A percentile compares a stretch with the other conserved stretches of the same genome.
Evolutionary conservation across 1,140 invertebrate species (phyloP).

Genomic region (Ptiloglossa arizonensis): DNA sequence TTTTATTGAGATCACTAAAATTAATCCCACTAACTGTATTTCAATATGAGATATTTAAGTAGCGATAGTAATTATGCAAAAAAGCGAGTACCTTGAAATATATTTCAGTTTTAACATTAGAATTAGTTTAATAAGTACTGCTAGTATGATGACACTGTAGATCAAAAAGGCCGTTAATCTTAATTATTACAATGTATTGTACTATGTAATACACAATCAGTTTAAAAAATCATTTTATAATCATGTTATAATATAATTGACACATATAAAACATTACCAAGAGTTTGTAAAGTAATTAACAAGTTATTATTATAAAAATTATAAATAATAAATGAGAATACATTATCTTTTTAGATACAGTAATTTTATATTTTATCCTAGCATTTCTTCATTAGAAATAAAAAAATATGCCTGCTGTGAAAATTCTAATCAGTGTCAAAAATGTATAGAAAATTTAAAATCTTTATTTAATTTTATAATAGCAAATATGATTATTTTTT

Average conservation of each 20-base stretch:
- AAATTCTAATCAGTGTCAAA: constrained; percentile 22
- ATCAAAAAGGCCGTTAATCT: constrained; percentile 34
- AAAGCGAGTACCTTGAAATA: constrained; percentile 38
- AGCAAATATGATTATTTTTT: constrained; percentile 14
- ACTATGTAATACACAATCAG: constrained; percentile 47
- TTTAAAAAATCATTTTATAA: constrained; percentile 65
- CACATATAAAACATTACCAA: constrained; percentile 60
- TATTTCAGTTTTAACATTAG: constrained; percentile 42
- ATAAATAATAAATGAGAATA: constrained; percentile 64
- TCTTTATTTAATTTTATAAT: not conserved
- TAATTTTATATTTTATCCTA: constrained; percentile 18
- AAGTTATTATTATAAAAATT: constrained; percentile 67
- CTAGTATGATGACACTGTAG: constrained; percentile 1
- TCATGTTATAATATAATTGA: constrained; percentile 60
- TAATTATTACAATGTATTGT: constrained; percentile 51
- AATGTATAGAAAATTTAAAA: not conserved
- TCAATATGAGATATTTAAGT: constrained; percentile 13
- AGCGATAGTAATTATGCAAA: constrained; percentile 31
- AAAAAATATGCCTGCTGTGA: not conserved
- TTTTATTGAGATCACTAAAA: constrained; percentile 12
- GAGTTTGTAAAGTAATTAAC: constrained; percentile 63
- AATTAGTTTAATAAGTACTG: constrained; percentile 32
- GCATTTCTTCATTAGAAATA: constrained; percentile 3
- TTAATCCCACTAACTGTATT: constrained; percentile 17
- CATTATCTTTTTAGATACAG: constrained; percentile 67